Evolutionary conservation across 2,113 vertebrate genomes (phyloP).

Genomic region (Tympanuchus pallidicinctus): DNA sequence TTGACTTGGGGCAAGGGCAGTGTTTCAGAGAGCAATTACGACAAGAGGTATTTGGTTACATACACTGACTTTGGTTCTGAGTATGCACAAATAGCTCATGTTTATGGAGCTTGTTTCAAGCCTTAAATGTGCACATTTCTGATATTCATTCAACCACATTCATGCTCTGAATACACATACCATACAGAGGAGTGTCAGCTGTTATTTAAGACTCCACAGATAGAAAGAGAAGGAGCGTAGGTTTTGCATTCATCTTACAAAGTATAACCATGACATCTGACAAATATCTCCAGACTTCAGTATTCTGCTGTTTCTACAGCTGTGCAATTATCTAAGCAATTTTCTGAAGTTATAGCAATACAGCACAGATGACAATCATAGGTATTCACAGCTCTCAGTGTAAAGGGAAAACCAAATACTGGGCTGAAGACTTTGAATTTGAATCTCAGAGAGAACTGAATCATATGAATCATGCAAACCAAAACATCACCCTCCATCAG

Average conservation of each 20-base stretch:
- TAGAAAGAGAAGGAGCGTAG: neutral
- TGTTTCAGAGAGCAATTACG: neutral
- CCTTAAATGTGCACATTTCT: neutral
- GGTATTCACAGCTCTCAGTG: neutral
- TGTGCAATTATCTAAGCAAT: neutral
- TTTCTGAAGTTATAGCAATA: neutral
- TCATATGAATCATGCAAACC: neutral
- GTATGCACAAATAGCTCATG: neutral
- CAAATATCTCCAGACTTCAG: neutral
- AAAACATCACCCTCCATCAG: constrained; percentile 5
- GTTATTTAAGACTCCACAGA: neutral
- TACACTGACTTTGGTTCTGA: neutral
- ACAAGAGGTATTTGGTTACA: neutral
- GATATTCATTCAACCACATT: neutral
- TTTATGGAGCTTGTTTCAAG: neutral
- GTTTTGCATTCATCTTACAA: neutral
- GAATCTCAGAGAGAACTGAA: neutral
- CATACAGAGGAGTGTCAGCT: neutral
- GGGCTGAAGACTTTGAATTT: neutral
- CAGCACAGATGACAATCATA: neutral
- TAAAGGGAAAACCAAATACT: neutral
- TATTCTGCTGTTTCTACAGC: neutral
- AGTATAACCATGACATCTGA: neutral
- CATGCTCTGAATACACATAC: neutral
- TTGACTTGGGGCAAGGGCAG: neutral